Base-by-base conservation (phyloP, 2,797 vertebrate species). In the Dromococcyx pavoninus region DNA sequence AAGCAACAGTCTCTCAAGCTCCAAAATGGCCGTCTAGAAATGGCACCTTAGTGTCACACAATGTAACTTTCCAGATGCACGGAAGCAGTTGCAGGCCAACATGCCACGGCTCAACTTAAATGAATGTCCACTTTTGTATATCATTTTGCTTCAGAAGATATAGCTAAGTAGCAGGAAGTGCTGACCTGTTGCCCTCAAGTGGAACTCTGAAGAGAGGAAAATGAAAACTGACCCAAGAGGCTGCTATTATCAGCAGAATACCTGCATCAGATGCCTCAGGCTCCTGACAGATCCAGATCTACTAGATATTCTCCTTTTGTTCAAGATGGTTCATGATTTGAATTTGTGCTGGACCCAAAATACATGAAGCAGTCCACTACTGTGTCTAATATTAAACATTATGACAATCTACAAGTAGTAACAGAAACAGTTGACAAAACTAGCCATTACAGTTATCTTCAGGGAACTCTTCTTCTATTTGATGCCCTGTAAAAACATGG, bases 21-120 rank as follows among this genome's bases (percentile, higher is more conserved):
- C 39, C 73, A 32, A 88, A 76, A 51, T 5, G 4, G 43, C 13
- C 32, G 60, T 61, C 72, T 17, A 53, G 57, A 86, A 84, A 77
- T 0, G 1, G 67, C 53, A 33, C 27, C 1, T 1, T 4, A n/a
- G 46, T 62, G 32, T 24, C 17, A 37, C 11, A 71, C 41, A 2
- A 5, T 27, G 17, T 39, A 80, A 76, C 11, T 18, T 48, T 21
- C 43, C 35, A 51, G 30, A 35, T 6, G 4, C 1, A 0, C 9
- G 32, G 30, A 71, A 57, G 22, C 13, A 67, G 57, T 44, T 54
- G 33, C 10, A 39, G 21, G 10, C 27, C 56, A 70, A 39, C 30
- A 28, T 7, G 16, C 5, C 46, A 30, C 7, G 24, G 86, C 14
- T 73, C 48, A 66, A 28, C 32, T 80, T 51, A 66, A 30, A 62